Base-by-base conservation (phyloP, 2,888 invertebrate species). In the Papilio elwesi region DNA sequence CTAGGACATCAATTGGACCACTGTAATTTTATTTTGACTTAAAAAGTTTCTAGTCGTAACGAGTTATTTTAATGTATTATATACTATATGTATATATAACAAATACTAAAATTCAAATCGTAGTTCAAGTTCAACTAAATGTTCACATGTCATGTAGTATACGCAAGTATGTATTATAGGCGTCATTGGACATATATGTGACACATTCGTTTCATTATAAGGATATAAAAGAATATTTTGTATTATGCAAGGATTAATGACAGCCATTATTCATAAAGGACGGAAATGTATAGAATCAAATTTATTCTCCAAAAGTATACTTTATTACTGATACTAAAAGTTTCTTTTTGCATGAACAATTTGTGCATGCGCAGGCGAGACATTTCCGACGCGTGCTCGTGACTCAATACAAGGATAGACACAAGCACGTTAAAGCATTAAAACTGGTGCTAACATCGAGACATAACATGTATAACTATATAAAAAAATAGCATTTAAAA, bases 181-280 rank as follows among this genome's bases (percentile, higher is more conserved):
- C 11, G 11, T 12, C 6, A 49, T n/a, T n/a, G n/a, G 6, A 51
- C n/a, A 10, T 15, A 8, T 12, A 57, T 51, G n/a, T n/a, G 51
- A 51, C 6, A 59, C 9, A 57, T n/a, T 38, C 38, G 0, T 10
- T 43, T 43, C 43, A 43, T 43, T 62, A 57, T 15, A 7, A 52
- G 15, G 36, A 62, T 62, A 43, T 43, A 43, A 43, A 62, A 43
- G 43, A 43, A 62, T 43, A 43, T 15, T 15, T 62, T 62, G 59
- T 62, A 62, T 62, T 62, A 62, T 62, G 59, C 59, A 62, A 62
- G 59, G 59, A 62, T 59, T 59, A 59, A 59, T 59, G 59, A 62
- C 10, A 62, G 38, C 38, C 38, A 38, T 62, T 43, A 62, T 62
- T 62, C 59, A 62, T 15, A 36, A 62, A 43, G 48, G 15, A 69